Evolutionary conservation across 2,888 invertebrate species (phyloP).

Genomic region (Trichopria drosophilae): DNA sequence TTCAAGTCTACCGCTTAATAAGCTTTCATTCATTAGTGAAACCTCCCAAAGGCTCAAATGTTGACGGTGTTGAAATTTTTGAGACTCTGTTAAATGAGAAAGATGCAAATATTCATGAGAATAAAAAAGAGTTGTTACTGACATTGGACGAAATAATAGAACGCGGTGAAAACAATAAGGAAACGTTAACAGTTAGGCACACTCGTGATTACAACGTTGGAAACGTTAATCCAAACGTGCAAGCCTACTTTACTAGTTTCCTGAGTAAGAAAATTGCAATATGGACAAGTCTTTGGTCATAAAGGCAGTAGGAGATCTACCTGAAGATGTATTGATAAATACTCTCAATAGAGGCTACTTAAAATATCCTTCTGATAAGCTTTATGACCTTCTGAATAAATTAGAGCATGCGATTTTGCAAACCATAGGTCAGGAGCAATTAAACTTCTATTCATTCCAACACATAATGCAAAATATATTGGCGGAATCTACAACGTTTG

Average conservation of each 20-base stretch:
- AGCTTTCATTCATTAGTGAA: slow-evolving; percentile 33
- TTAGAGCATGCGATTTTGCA: neutral
- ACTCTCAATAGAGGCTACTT: slow-evolving; percentile 4
- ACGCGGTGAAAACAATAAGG: neutral
- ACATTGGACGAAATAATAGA: slow-evolving; percentile 7
- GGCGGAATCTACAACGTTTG: neutral
- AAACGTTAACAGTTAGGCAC: neutral
- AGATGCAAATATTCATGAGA: neutral
- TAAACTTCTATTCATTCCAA: neutral
- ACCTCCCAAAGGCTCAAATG: slow-evolving; percentile 34
- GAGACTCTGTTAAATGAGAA: slow-evolving; percentile 5
- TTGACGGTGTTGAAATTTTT: slow-evolving; percentile 15
- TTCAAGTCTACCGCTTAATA: slow-evolving; percentile 31
- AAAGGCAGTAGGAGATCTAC: neutral
- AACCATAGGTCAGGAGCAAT: neutral
- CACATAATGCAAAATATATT: slow-evolving; percentile 6
- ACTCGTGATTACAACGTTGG: slow-evolving; percentile 9
- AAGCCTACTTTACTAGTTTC: slow-evolving; percentile 8
- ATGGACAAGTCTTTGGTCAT: neutral
- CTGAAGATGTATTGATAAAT: neutral
- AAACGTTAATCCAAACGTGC: neutral
- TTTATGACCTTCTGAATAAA: neutral
- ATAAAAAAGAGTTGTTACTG: neutral
- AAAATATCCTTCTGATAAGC: slow-evolving; percentile 15
- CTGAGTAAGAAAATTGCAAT: slow-evolving; percentile 4